Percentiles rank a stretch among this genome's conserved stretches.
These are phyloP conservation scores for Macrophya alboannulata DNA, from an alignment of 2,888 invertebrate species.

Conservation along the genomic window DNA sequence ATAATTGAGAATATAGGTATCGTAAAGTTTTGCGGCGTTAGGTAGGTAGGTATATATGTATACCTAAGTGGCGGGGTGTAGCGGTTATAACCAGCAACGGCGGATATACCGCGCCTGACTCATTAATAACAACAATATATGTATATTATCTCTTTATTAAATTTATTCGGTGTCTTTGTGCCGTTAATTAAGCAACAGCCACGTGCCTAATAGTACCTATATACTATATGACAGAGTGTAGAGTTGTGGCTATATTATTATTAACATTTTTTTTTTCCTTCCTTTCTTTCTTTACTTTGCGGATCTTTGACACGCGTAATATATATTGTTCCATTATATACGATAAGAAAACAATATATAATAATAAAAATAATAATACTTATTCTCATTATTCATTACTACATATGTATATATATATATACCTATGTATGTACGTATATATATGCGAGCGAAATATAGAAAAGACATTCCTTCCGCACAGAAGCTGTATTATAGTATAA, in stretches of 20 bases:
- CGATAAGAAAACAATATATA: no score
- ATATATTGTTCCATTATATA: background rate
- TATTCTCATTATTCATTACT: no score
- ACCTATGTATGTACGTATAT: no score
- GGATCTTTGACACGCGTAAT: slow-evolving; percentile 1
- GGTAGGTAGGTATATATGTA: no score
- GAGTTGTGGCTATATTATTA: slow-evolving; percentile 11
- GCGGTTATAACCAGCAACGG: background rate
- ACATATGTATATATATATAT: no score
- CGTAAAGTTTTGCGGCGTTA: no score
- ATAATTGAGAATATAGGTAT: background rate
- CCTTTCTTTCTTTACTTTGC: slow-evolving; percentile 36
- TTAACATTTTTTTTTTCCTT: slow-evolving; percentile 37
- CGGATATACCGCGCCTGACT: slow-evolving; percentile 50
- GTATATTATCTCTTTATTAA: slow-evolving; percentile 19
- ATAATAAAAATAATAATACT: no score
- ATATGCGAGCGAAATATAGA: slow-evolving; percentile 5
- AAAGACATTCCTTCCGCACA: background rate
- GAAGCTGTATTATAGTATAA: background rate
- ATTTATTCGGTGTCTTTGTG: slow-evolving; percentile 51
- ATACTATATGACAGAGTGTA: no score
- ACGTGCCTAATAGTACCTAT: slow-evolving; percentile 31
- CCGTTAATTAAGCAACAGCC: slow-evolving; percentile 37
- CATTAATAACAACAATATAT: slow-evolving; percentile 41
- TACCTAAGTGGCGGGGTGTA: no score